These are phyloP conservation scores for Bufotes viridis DNA, from an alignment of 2,797 vertebrate genomes.

Conservation along the genomic window DNA sequence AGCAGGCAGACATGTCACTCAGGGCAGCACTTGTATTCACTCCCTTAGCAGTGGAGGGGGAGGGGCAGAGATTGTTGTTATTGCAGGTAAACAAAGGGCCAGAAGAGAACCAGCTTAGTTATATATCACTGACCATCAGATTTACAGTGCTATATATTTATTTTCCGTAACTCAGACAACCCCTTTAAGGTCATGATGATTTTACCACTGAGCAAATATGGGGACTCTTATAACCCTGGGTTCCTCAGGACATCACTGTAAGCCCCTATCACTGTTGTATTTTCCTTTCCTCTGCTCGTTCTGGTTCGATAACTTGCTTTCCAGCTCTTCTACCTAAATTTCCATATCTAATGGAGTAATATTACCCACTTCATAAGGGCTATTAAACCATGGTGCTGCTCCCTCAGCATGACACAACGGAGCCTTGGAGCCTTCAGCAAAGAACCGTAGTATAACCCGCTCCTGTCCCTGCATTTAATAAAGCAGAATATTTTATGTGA, in stretches of 20 bases:
- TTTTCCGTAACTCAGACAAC: no score
- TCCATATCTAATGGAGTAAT: constrained; percentile 7
- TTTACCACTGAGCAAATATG: no score
- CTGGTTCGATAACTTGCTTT: neutral
- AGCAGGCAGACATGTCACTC: no score
- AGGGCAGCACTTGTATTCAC: no score
- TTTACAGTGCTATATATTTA: no score
- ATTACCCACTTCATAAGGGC: constrained; percentile 22
- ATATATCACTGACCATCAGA: no score
- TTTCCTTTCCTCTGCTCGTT: neutral
- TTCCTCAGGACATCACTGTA: neutral
- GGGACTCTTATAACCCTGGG: no score
- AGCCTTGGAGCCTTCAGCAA: neutral
- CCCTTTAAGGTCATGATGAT: no score
- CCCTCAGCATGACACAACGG: neutral
- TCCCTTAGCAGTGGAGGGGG: no score
- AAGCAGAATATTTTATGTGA: neutral
- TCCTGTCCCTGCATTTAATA: neutral
- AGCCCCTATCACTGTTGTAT: neutral
- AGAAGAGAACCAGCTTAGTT: no score
- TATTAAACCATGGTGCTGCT: neutral
- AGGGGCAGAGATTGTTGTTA: no score
- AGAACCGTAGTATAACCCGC: neutral
- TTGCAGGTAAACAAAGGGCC: no score
- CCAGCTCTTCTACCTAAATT: neutral